A percentile compares a stretch with the other conserved stretches of the same genome.
Evolutionary conservation across 2,113 vertebrate species (phyloP).

Genomic region (Copsychus sechellarum): DNA sequence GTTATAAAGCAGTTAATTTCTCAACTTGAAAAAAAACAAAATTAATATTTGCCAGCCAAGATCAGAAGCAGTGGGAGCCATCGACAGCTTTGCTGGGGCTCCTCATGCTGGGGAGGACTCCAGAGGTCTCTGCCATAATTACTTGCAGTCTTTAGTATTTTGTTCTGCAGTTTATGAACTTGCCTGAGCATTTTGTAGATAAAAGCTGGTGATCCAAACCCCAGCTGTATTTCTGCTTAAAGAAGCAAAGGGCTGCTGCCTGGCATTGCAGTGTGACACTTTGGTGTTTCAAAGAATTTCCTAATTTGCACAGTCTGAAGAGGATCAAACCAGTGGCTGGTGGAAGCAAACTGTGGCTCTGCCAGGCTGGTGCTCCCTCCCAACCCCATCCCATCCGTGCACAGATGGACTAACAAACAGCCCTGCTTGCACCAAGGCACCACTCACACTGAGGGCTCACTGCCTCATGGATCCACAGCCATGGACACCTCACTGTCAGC

Average conservation of each 20-base stretch:
- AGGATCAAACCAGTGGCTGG: neutral
- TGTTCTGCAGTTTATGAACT: neutral
- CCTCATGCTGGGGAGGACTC: neutral
- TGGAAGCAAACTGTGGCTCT: neutral
- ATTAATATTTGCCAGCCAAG: neutral
- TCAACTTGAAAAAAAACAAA: neutral
- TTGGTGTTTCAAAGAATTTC: neutral
- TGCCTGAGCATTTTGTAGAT: neutral
- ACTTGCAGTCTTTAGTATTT: neutral
- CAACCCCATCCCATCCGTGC: neutral
- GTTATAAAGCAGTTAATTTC: conserved; percentile 12
- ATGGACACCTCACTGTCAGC: neutral
- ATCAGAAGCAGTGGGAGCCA: neutral
- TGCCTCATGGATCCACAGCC: neutral
- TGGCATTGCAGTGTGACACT: neutral
- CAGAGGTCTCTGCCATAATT: neutral
- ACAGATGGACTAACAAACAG: neutral
- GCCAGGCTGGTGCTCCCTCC: neutral
- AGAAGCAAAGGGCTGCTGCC: neutral
- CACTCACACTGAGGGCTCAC: fast-evolving
- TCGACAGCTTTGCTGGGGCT: neutral
- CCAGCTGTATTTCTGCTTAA: neutral
- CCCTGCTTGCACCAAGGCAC: fast-evolving
- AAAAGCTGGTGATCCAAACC: neutral
- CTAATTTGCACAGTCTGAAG: neutral